phyloP scores from a whole-genome alignment of 2,888 invertebrate genomes.

The Holacanthella duospinosa region DNA sequence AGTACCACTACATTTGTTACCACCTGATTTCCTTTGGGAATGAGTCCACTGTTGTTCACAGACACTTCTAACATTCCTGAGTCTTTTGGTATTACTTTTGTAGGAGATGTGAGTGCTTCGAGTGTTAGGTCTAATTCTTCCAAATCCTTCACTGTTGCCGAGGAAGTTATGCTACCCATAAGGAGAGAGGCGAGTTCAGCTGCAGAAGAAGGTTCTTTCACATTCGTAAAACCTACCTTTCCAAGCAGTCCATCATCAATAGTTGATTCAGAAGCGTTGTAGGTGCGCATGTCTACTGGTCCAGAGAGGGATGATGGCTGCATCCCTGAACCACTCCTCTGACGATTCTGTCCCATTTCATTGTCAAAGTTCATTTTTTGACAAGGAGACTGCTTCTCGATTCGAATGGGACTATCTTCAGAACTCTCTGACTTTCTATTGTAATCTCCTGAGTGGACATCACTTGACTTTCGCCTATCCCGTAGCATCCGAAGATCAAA shows the following conservation, averaged over 20 bases:
- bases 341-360: not conserved
- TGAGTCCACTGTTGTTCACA: not conserved
- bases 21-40: not conserved
- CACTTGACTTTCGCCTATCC: constrained; percentile 35
- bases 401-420: constrained; percentile 19
- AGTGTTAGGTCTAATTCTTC: constrained; percentile 69
- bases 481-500: constrained; percentile 34
- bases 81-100: not conserved
- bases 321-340: constrained; percentile 31
- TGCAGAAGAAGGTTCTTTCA: constrained; percentile 20
- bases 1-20: not conserved
- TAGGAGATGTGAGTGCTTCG: constrained; percentile 44
- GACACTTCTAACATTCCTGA: not conserved
- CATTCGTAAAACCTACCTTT: constrained; percentile 18
- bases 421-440: constrained; percentile 23
- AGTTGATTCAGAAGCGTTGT: constrained; percentile 49
- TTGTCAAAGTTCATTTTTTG: constrained; percentile 12
- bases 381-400: constrained; percentile 19
- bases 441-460: constrained; percentile 22
- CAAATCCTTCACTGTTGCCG: constrained; percentile 26
- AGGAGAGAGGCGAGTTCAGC: constrained; percentile 27
- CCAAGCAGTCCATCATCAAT: constrained; percentile 9
- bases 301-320: constrained; percentile 59
- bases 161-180: not conserved
- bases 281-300: constrained; percentile 81